Conservation (phyloP, 2,888 invertebrate genomes). For the Eupithecia tripunctaria region DNA sequence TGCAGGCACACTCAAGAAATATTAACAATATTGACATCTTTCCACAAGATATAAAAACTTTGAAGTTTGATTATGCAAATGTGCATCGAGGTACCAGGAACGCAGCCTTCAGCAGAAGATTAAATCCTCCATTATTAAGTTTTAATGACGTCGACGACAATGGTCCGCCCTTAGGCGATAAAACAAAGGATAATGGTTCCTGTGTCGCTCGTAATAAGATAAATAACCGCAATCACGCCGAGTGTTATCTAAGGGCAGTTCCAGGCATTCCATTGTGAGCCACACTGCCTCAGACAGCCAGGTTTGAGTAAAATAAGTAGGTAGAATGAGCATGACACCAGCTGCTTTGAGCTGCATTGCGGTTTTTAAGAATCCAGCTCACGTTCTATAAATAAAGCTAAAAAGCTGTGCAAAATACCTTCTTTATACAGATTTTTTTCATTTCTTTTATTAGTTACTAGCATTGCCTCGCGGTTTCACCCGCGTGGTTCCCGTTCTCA, state of each 20-base stretch:
- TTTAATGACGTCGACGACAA: slow-evolving; percentile 76
- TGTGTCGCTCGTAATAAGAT: slow-evolving; percentile 70
- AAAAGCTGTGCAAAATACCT: background rate
- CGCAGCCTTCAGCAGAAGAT: slow-evolving; percentile 59
- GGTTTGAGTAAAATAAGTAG: background rate
- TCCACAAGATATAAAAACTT: background rate
- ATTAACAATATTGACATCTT: background rate
- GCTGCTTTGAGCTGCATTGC: slow-evolving; percentile 2
- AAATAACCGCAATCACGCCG: slow-evolving; percentile 63
- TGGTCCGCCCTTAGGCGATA: slow-evolving; percentile 62
- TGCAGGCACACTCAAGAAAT: too few species aligned
- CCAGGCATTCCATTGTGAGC: slow-evolving; percentile 2
- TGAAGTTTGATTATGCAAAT: background rate
- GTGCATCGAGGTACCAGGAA: slow-evolving; percentile 48
- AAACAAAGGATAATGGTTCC: slow-evolving; percentile 74
- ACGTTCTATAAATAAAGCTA: slow-evolving; percentile 3
- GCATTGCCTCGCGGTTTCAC: too few species aligned
- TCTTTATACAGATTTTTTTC: background rate
- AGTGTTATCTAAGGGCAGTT: slow-evolving; percentile 53
- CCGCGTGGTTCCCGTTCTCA: too few species aligned
- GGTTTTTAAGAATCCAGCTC: background rate
- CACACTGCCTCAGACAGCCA: slow-evolving; percentile 7
- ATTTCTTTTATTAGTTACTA: background rate
- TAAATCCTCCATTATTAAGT: slow-evolving; percentile 76
- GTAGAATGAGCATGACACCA: background rate